Evolutionary conservation across 35 echinoderm and acorn worm genomes (phyloP).

Genomic region (Lytechinus variegatus): DNA sequence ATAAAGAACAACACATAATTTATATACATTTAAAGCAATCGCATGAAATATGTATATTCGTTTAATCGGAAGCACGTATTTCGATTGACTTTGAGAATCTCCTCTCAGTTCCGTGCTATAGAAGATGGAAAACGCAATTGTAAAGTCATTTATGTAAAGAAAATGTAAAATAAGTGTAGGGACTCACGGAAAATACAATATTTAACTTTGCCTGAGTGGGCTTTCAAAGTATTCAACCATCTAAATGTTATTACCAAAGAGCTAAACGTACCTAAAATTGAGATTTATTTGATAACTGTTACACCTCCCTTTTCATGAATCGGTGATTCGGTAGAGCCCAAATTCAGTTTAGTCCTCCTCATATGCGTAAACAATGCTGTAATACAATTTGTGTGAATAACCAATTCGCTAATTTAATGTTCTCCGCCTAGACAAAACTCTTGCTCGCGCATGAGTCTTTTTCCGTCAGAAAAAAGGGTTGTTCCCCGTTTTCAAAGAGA

Average conservation of each 20-base stretch:
- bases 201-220: constrained; percentile 25
- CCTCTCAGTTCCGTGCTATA: neutral
- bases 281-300: constrained; percentile 55
- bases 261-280: constrained; percentile 33
- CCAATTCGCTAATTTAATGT: constrained; percentile 56
- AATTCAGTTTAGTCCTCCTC: constrained; percentile 44
- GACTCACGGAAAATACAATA: constrained; percentile 7
- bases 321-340: neutral
- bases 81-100: neutral
- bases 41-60: neutral
- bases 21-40: neutral
- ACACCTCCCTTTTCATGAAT: constrained; percentile 8
- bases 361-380: constrained; percentile 50
- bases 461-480: neutral
- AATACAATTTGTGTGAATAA: constrained; percentile 54
- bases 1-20: neutral
- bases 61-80: neutral
- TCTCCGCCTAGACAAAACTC: constrained; percentile 25
- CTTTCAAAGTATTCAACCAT: constrained; percentile 21
- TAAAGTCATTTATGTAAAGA: neutral
- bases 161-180: neutral
- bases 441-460: neutral
- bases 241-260: constrained; percentile 15
- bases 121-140: neutral
- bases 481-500: constrained; percentile 6